Percentiles rank a stretch among this genome's conserved stretches.
phyloP scores from a whole-genome alignment of 2,888 invertebrate genomes.

The Rhopalosiphum nymphaeae region DNA sequence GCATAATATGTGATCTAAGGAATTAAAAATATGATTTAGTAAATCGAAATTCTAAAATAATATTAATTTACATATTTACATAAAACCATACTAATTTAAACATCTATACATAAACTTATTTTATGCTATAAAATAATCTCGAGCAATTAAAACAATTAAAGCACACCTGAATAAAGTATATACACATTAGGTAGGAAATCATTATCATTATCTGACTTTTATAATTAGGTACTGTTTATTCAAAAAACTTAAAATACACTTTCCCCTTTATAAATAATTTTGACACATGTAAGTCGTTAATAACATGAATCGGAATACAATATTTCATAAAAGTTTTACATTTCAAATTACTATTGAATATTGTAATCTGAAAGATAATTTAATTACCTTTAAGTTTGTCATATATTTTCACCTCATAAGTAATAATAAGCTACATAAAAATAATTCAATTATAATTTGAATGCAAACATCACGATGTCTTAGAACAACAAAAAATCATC shows the following conservation, averaged over 20 bases:
- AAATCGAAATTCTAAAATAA: background rate
- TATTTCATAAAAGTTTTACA: background rate
- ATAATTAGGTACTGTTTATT: background rate
- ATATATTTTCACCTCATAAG: background rate
- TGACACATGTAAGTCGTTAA: background rate
- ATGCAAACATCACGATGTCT: background rate
- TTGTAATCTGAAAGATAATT: background rate
- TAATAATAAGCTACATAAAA: background rate
- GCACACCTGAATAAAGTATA: background rate
- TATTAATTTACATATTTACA: conserved; percentile 13
- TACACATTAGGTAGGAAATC: background rate
- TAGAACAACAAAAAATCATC: background rate
- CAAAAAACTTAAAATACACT: background rate
- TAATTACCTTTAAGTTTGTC: background rate
- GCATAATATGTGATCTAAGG: background rate
- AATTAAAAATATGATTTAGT: background rate
- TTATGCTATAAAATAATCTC: background rate
- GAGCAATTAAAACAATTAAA: background rate
- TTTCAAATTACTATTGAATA: background rate
- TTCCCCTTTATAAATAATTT: background rate
- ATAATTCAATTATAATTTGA: background rate
- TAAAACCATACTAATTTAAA: background rate
- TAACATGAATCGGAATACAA: background rate
- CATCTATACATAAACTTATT: background rate
- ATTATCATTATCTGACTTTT: background rate